Conservation (phyloP, 2,113 vertebrate species). For the Lycocorax pyrrhopterus region DNA sequence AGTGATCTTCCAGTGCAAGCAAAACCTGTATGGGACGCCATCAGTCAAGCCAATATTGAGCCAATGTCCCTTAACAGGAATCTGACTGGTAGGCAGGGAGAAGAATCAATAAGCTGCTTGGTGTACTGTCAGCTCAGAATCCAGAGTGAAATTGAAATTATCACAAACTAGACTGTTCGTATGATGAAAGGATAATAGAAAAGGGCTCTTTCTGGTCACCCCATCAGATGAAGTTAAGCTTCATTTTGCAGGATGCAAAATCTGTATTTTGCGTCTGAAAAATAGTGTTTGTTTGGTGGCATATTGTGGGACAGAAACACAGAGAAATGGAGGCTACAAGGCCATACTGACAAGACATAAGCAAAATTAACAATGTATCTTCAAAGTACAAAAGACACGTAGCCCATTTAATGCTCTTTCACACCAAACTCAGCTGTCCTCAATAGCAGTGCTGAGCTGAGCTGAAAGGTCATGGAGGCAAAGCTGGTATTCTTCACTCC, state of each 20-base stretch:
- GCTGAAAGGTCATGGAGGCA: background rate
- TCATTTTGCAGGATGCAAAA: background rate
- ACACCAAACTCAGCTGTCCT: background rate
- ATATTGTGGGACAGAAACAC: background rate
- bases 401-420: background rate
- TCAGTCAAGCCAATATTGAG: background rate
- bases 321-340: background rate
- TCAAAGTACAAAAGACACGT: background rate
- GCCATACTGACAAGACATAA: background rate
- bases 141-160: background rate
- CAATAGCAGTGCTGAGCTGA: background rate
- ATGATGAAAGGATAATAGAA: background rate
- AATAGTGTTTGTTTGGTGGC: background rate
- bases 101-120: background rate
- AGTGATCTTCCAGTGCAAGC: background rate
- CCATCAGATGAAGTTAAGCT: background rate
- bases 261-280: background rate
- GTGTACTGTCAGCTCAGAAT: background rate
- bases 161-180: accelerated
- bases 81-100: background rate
- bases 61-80: background rate
- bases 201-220: background rate
- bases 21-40: background rate
- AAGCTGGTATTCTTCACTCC: background rate
- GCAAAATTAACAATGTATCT: background rate